phyloP scores from a whole-genome alignment of 1,140 invertebrate genomes.

The Amphibalanus amphitrite region DNA sequence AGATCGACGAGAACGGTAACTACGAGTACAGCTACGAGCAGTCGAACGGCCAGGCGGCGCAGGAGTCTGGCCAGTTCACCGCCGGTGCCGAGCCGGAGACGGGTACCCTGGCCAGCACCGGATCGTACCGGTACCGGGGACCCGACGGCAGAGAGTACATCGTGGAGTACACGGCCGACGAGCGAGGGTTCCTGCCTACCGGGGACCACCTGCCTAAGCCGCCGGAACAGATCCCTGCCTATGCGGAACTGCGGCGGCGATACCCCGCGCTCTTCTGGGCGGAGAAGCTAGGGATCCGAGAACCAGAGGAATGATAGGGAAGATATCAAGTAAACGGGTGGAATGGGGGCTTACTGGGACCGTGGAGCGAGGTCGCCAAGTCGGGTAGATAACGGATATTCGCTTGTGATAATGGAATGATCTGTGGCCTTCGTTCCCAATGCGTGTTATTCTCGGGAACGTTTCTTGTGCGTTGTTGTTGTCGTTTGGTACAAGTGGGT shows the following conservation, averaged over 20 bases:
- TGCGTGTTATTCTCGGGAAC: no score
- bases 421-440: no score
- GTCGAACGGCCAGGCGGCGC: not conserved
- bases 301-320: not conserved
- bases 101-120: not conserved
- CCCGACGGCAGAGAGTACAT: slow-evolving; percentile 18
- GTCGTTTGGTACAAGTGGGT: no score
- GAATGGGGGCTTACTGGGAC: no score
- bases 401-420: no score
- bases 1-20: not conserved
- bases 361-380: no score
- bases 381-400: no score
- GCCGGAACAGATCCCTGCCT: slow-evolving; percentile 45
- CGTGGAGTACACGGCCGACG: slow-evolving; percentile 19
- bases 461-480: no score
- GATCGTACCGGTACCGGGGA: slow-evolving; percentile 13
- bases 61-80: not conserved
- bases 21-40: not conserved
- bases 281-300: not conserved
- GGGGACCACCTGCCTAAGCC: slow-evolving; percentile 69
- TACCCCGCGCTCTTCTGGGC: not conserved
- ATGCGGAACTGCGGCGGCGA: not conserved
- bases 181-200: slow-evolving; percentile 43
- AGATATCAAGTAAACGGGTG: no score
- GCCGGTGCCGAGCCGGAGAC: not conserved